A percentile compares a stretch with the other conserved stretches of the same genome.
Conservation (phyloP, 1,140 invertebrate genomes). For the Cataglyphis hispanica region DNA sequence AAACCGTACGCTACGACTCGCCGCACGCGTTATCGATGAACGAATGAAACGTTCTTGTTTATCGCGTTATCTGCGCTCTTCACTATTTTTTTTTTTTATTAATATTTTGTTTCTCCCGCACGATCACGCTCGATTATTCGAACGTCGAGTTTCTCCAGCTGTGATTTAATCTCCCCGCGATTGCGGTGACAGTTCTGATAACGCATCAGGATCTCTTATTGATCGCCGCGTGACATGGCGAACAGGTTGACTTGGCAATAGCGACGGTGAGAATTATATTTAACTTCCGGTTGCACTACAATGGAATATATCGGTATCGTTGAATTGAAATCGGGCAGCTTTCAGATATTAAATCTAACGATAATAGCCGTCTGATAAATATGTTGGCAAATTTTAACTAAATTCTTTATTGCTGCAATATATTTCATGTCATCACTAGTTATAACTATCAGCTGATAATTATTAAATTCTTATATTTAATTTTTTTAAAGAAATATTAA, state of each 20-base stretch:
- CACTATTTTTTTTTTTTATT: background rate
- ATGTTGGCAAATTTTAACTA: conserved; percentile 38
- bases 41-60: conserved; percentile 46
- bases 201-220: conserved; percentile 7
- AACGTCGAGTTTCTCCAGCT: background rate
- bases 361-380: conserved; percentile 23
- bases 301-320: background rate
- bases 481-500: background rate
- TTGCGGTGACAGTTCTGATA: background rate
- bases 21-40: conserved; percentile 47
- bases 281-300: conserved; percentile 33
- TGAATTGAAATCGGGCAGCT: conserved; percentile 16
- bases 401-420: background rate
- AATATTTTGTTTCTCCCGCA: background rate
- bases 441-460: background rate
- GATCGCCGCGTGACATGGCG: background rate
- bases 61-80: conserved; percentile 15
- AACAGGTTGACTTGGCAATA: background rate
- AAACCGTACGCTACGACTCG: conserved; percentile 43
- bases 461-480: background rate
- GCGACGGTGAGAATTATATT: conserved; percentile 21
- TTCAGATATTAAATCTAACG: conserved; percentile 27
- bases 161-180: conserved; percentile 10
- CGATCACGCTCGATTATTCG: conserved; percentile 21
- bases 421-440: background rate